Percentiles rank a stretch among this genome's conserved stretches.
These are phyloP conservation scores for Pachyrhynchus sulphureomaculatus DNA, from an alignment of 1,140 invertebrate species.

Conservation along the genomic window DNA sequence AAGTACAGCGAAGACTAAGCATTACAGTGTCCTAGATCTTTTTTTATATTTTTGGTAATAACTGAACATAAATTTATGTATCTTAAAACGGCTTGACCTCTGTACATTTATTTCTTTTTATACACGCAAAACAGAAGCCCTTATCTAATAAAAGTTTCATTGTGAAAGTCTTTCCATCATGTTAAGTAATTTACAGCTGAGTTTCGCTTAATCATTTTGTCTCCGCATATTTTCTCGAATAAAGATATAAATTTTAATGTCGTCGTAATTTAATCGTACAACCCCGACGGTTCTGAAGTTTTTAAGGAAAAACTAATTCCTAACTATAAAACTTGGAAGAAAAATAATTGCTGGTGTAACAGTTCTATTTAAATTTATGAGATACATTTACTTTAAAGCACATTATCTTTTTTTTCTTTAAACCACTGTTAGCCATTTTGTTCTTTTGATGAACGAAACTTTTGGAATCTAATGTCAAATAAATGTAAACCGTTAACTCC, in stretches of 20 bases:
- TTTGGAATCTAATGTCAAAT: no score
- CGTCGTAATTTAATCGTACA: slow-evolving; percentile 1
- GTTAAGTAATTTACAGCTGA: background rate
- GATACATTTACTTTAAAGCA: slow-evolving; percentile 3
- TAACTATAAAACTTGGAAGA: slow-evolving; percentile 10
- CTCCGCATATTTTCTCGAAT: slow-evolving; percentile 1
- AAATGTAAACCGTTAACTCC: no score
- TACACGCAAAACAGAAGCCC: background rate
- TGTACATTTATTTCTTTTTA: no score
- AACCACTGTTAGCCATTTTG: background rate
- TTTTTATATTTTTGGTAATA: no score
- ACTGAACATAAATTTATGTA: no score
- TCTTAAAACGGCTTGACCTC: no score
- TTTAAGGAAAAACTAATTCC: slow-evolving; percentile 13
- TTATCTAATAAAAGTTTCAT: background rate
- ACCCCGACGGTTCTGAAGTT: slow-evolving; percentile 3
- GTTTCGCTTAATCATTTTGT: slow-evolving; percentile 11
- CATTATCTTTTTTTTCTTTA: slow-evolving; percentile 1
- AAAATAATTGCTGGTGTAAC: slow-evolving; percentile 11
- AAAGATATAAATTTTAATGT: slow-evolving; percentile 14
- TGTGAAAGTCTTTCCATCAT: background rate
- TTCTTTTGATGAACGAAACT: no score
- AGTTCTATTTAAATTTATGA: slow-evolving; percentile 1
- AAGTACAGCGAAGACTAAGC: no score
- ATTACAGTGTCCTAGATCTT: no score